Evolutionary conservation across 2,797 vertebrate genomes (phyloP), one percentile per base, ranked within the genome.

Genomic region (Aphelocoma californica): DNA sequence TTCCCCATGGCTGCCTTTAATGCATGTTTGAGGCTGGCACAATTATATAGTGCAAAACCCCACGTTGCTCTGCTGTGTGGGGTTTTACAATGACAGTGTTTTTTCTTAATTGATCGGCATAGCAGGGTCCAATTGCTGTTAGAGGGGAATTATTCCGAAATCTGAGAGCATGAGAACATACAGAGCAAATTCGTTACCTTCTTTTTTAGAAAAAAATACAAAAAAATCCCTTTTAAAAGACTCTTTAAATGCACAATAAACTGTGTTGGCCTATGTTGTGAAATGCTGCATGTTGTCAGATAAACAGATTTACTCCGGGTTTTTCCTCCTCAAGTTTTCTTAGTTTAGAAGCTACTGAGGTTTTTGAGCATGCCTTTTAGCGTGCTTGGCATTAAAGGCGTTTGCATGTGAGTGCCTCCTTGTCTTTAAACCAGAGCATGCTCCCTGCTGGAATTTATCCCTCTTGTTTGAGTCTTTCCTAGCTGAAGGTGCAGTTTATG

Each of bases 1-100:
- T 95, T 96, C 57, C 73, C 90, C 84, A 56, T 81, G 81, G 92
- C 83, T 90, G 92, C 65, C 87, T 95, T 95, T 95, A 96, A 79
- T 94, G 83, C 74, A 82, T 95, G 91, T 96, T 83, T 81, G 93
- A 97, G 96, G 78, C 91, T 91, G 67, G 47, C 57, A 80, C 88
- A 88, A 53, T 87, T 96, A 80, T 25, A 69, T 21, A 57, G 83
- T 94, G 51, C 83, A 95, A 92, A 96, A 51, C 93, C 64, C 82
- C 74, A 64, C 23, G 5, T 73, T 96, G 86, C 77, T 96, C 86
- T 97, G 89, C 92, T 94, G 53, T 74, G 74, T 77, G 81, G 60
- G 61, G 60, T 90, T 93, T 82, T 85, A 36, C 77, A 96, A 95
- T 95, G 86, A 79, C 69, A 96, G 81, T 54, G 77, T 67, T 91